Conservation (phyloP, 2,888 invertebrate species). For the Meteorus cinctellus region DNA sequence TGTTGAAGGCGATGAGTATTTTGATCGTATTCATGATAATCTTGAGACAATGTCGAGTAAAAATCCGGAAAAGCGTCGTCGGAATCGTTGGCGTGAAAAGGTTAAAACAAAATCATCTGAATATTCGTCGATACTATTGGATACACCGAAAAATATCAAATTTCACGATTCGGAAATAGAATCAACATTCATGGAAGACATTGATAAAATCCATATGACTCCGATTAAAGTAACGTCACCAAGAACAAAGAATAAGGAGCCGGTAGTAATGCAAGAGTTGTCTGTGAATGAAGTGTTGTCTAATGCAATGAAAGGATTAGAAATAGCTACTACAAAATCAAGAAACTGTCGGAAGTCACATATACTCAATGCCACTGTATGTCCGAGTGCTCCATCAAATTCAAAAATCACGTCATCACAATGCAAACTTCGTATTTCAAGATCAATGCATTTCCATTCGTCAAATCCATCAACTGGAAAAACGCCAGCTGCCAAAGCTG, state of each 20-base stretch:
- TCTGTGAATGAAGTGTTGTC: conserved; percentile 27
- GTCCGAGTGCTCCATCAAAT: not conserved
- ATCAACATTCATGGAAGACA: conserved; percentile 27
- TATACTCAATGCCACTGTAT: conserved; percentile 8
- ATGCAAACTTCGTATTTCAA: conserved; percentile 5
- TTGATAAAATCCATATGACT: conserved; percentile 38
- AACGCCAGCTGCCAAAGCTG: conserved; percentile 9
- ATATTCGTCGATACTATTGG: not conserved
- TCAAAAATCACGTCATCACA: not conserved
- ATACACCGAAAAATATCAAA: not conserved
- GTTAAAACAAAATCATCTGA: not conserved
- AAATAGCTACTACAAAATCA: conserved; percentile 21
- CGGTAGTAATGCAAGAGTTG: conserved; percentile 27
- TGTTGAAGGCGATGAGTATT: conserved; percentile 1
- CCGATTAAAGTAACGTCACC: conserved; percentile 38
- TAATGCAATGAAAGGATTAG: conserved; percentile 13
- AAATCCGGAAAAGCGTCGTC: not conserved
- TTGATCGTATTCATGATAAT: conserved; percentile 19
- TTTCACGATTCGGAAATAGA: not conserved
- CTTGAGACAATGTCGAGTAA: not conserved
- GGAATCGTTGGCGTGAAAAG: conserved; percentile 12
- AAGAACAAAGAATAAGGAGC: conserved; percentile 10
- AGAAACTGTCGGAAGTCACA: conserved; percentile 11
- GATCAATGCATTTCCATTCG: not conserved
- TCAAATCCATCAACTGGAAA: not conserved